Conservation (phyloP, 2,888 invertebrate species). For the Drosophila birchii region DNA sequence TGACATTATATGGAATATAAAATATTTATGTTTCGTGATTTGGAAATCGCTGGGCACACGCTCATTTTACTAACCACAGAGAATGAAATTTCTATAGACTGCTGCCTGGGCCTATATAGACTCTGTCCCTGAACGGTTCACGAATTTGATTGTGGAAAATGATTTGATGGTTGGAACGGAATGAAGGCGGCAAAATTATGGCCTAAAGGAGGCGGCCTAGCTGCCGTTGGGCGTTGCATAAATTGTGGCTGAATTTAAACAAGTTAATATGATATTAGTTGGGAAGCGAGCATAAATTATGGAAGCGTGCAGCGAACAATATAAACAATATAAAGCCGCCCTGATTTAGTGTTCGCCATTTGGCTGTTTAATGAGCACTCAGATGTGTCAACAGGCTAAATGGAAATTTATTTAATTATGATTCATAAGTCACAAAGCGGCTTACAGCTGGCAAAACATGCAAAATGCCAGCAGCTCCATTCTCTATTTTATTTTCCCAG, state of each 20-base stretch:
- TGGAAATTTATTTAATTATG: constrained; percentile 75
- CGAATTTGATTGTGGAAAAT: constrained; percentile 56
- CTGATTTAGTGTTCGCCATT: constrained; percentile 69
- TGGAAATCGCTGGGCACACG: constrained; percentile 13
- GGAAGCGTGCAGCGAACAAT: constrained; percentile 55
- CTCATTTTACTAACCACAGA: not conserved
- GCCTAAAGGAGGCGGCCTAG: constrained; percentile 34
- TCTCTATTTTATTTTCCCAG: not conserved
- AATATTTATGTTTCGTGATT: constrained; percentile 22
- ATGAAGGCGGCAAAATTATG: constrained; percentile 63
- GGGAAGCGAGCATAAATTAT: constrained; percentile 67
- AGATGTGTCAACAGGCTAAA: constrained; percentile 76
- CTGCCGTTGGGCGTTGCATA: constrained; percentile 29
- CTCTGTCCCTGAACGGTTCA: constrained; percentile 43
- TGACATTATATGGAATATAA: constrained; percentile 17
- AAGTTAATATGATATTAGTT: constrained; percentile 65
- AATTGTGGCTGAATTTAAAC: constrained; percentile 65
- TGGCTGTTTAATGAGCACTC: constrained; percentile 78
- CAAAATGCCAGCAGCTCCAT: constrained; percentile 48
- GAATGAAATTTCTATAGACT: constrained; percentile 42
- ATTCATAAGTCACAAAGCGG: constrained; percentile 43
- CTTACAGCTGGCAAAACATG: constrained; percentile 38
- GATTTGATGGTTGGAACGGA: constrained; percentile 37
- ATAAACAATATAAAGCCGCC: constrained; percentile 53
- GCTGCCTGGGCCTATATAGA: not conserved